Conservation (phyloP, 64 coral and sea anemone genomes). For the Montipora sp. region DNA sequence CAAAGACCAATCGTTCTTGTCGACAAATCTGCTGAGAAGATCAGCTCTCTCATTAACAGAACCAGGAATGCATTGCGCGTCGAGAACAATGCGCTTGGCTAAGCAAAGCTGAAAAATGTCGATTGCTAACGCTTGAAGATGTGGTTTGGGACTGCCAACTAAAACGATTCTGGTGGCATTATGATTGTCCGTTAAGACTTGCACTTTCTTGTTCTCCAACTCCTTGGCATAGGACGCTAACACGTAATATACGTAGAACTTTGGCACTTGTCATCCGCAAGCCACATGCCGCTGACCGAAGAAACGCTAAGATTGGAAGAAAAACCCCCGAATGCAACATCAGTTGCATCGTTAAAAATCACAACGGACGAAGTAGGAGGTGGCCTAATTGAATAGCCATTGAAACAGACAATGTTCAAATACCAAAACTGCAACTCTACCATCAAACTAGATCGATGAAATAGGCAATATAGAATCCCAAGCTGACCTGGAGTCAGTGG, state of each 20-base stretch:
- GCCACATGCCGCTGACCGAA: background rate
- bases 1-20: conserved; percentile 40
- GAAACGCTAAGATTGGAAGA: background rate
- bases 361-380: background rate
- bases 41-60: conserved; percentile 22
- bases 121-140: conserved; percentile 38
- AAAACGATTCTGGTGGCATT: conserved; percentile 7
- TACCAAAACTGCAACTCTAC: too few relatives aligned
- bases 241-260: background rate
- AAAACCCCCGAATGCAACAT: background rate
- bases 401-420: too few relatives aligned
- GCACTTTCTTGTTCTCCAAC: background rate
- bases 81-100: background rate
- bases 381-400: too few relatives aligned
- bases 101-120: conserved; percentile 29
- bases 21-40: conserved; percentile 35
- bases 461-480: too few relatives aligned
- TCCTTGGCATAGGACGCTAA: background rate
- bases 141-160: background rate
- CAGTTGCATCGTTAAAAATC: background rate
- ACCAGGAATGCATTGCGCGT: conserved; percentile 38
- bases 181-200: conserved; percentile 28
- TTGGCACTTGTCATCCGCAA: background rate
- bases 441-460: too few relatives aligned
- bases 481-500: too few relatives aligned